Percentiles rank a stretch among this genome's conserved stretches.
Evolutionary conservation across 2,888 invertebrate genomes (phyloP).

Genomic region (Caenorhabditis imperialis): DNA sequence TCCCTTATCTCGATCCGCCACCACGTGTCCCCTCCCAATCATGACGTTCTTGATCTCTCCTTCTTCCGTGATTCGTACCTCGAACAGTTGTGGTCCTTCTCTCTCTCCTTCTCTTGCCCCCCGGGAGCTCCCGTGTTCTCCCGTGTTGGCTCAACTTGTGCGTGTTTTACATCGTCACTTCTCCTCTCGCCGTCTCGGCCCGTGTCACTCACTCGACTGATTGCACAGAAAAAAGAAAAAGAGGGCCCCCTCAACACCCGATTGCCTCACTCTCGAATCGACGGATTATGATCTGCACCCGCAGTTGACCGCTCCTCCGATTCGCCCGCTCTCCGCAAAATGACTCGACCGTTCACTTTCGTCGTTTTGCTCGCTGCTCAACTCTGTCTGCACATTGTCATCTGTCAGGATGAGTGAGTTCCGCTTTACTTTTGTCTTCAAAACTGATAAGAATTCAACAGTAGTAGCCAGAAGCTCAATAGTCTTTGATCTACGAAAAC

Average conservation of each 20-base stretch:
- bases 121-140: constrained; percentile 30
- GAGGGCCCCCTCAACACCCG: constrained; percentile 23
- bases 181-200: no score
- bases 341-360: constrained; percentile 30
- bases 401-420: constrained; percentile 50
- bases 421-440: neutral
- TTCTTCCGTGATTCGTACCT: no score
- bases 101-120: constrained; percentile 9
- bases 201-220: no score
- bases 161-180: constrained; percentile 54
- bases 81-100: neutral
- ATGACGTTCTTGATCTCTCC: constrained; percentile 43
- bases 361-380: constrained; percentile 36
- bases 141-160: constrained; percentile 56
- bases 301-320: constrained; percentile 23
- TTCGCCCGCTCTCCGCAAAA: no score
- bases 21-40: constrained; percentile 14
- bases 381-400: constrained; percentile 37
- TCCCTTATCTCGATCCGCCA: constrained; percentile 12
- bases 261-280: no score
- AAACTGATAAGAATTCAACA: no score
- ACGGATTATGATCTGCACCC: constrained; percentile 47
- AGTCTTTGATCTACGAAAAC: no score
- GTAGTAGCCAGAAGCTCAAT: no score
- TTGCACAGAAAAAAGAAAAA: neutral